These are phyloP conservation scores for Orthosia incerta DNA, from an alignment of 2,888 invertebrate species.

Conservation along the genomic window DNA sequence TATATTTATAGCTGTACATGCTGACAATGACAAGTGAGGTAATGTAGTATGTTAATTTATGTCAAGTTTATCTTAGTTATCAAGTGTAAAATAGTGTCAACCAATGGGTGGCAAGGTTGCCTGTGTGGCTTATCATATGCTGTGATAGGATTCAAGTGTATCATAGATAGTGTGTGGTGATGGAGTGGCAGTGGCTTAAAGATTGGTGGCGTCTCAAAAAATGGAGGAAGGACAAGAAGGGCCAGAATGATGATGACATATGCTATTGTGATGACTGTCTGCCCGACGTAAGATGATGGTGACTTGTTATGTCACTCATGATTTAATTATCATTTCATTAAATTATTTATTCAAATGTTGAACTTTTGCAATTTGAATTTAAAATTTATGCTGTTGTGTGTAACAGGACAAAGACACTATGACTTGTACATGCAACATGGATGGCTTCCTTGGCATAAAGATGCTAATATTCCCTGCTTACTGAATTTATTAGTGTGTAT, in stretches of 20 bases:
- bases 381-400: slow-evolving; percentile 47
- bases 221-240: slow-evolving; percentile 91
- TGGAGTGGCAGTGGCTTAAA: slow-evolving; percentile 96
- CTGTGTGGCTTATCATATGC: slow-evolving; percentile 77
- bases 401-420: slow-evolving; percentile 38
- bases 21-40: slow-evolving; percentile 88
- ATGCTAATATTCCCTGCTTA: slow-evolving; percentile 42
- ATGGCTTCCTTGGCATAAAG: slow-evolving; percentile 46
- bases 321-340: slow-evolving; percentile 47
- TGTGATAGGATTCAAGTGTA: slow-evolving; percentile 75
- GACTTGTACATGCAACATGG: slow-evolving; percentile 40
- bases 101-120: slow-evolving; percentile 83
- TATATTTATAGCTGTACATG: slow-evolving; percentile 80
- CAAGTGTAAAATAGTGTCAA: slow-evolving; percentile 76
- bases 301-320: slow-evolving; percentile 59
- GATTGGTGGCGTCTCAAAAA: slow-evolving; percentile 95
- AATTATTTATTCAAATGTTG: slow-evolving; percentile 54
- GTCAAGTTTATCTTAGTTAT: slow-evolving; percentile 88
- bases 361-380: slow-evolving; percentile 44
- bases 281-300: slow-evolving; percentile 87
- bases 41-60: slow-evolving; percentile 84
- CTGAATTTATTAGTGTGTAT: slow-evolving; percentile 36
- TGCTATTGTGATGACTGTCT: slow-evolving; percentile 95
- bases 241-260: slow-evolving; percentile 91
- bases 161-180: slow-evolving; percentile 80